Evolutionary conservation across 92 coral and sea anemone species (phyloP), one percentile per base, ranked within the genome.

Genomic region (Bergia sp.): DNA sequence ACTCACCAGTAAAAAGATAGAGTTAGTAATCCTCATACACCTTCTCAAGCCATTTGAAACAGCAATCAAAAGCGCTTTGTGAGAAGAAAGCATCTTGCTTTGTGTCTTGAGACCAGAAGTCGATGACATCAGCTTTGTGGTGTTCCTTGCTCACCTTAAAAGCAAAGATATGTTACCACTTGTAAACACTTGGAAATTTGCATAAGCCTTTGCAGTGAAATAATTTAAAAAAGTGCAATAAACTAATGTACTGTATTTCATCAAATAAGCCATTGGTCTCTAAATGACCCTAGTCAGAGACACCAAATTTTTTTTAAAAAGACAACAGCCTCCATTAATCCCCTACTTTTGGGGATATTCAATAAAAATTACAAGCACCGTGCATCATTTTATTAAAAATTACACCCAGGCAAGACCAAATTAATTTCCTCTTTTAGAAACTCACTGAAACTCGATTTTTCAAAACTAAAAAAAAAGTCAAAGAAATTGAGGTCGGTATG

Each of bases 1-100:
- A 43, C 80, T 76, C 55, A 76, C 80, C 80, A 76, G 80, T 11
- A 40, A 76, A 76, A 4, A 40, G 80, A 10, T 39, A 76, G n/a
- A 76, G 11, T 39, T 50, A 76, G 29, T 76, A 40, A 20, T 42
- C 16, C 44, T 40, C 49, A 76, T 76, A 76, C 5, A 7, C 29
- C 44, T 41, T 37, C 9, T 42, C 21, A 1, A 76, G 9, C 80
- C 80, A 76, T 41, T 42, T 5, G 10, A 76, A 76, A 12, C 80
- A 2, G 20, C 20, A 39, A 15, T 76, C 80, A 15, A 76, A 10
- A 0, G 80, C 80, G 40, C n/a, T 76, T 40, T 76, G 80, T 1
- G 80, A 40, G 37, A 76, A 76, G 7, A 10, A 76, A 7, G 80
- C 21, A 42, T 76, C 80, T 37, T 76, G 80, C 4, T 76, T 76